Conservation (phyloP, 2,888 invertebrate genomes). For the Ormyrus labotus region DNA sequence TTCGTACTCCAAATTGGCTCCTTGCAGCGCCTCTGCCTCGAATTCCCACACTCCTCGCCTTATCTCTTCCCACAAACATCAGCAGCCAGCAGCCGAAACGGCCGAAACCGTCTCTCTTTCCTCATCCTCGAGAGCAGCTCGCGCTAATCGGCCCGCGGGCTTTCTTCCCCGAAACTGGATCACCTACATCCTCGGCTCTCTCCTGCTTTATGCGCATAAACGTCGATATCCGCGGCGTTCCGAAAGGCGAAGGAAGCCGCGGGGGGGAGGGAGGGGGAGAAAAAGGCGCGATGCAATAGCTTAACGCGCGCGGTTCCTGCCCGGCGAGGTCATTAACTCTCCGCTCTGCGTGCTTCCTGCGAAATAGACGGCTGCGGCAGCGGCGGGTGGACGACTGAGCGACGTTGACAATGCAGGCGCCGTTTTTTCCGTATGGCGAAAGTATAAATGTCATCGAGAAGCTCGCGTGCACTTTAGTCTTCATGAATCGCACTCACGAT, state of each 20-base stretch:
- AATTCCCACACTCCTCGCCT: too few species aligned
- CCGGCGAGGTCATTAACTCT: conserved; percentile 49
- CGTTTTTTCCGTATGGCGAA: conserved; percentile 63
- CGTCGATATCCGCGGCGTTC: neutral
- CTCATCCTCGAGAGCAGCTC: neutral
- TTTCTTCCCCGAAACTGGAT: neutral
- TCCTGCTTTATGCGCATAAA: neutral
- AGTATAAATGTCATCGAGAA: conserved; percentile 72
- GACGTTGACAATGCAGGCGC: conserved; percentile 10
- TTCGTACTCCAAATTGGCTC: too few species aligned
- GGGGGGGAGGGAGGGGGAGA: neutral
- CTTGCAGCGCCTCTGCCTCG: too few species aligned
- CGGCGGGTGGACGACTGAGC: neutral
- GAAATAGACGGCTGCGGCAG: conserved; percentile 2
- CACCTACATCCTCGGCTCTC: neutral
- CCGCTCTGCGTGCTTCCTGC: conserved; percentile 14
- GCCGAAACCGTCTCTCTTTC: neutral
- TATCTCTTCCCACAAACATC: too few species aligned
- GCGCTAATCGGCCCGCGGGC: neutral
- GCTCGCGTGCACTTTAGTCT: conserved; percentile 69
- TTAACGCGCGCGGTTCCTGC: conserved; percentile 47
- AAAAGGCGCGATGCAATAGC: conserved; percentile 7
- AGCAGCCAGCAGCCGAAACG: too few species aligned
- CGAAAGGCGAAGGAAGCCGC: neutral
- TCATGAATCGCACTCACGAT: conserved; percentile 69